Percentiles rank a stretch among this genome's conserved stretches.
Evolutionary conservation across 2,113 vertebrate genomes (phyloP).

Genomic region (Erpornis zantholeuca): DNA sequence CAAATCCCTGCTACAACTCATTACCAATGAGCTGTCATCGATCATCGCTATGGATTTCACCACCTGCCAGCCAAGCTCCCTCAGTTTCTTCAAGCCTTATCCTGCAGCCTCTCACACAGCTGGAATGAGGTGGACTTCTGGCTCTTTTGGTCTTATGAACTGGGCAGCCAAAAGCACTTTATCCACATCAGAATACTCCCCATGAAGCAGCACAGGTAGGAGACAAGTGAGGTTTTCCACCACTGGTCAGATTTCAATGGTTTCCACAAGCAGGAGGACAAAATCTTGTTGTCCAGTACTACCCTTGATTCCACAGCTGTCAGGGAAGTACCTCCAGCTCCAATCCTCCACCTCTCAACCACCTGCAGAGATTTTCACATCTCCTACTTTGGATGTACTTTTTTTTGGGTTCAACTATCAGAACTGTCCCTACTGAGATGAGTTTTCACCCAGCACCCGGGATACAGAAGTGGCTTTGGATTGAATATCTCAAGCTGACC

Average conservation of each 20-base stretch:
- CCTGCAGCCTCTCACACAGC: rapidly evolving
- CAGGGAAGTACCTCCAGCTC: background rate
- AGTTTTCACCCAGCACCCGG: background rate
- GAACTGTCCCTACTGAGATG: background rate
- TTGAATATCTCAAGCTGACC: background rate
- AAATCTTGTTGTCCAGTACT: background rate
- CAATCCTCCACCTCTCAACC: background rate
- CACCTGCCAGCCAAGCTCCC: background rate
- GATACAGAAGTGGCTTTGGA: background rate
- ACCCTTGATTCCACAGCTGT: background rate
- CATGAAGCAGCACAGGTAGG: background rate
- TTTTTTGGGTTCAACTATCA: background rate
- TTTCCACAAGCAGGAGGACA: background rate
- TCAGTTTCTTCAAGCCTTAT: background rate
- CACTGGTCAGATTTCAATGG: background rate
- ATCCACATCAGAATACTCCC: background rate
- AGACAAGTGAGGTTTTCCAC: background rate
- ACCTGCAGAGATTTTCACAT: background rate
- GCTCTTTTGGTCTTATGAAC: background rate
- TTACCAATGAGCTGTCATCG: background rate
- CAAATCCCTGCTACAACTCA: background rate
- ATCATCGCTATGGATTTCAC: background rate
- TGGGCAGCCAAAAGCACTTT: background rate
- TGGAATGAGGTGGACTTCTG: background rate
- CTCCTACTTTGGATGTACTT: background rate